Conservation (phyloP, 2,113 vertebrate genomes). For the Mesitornis unicolor region DNA sequence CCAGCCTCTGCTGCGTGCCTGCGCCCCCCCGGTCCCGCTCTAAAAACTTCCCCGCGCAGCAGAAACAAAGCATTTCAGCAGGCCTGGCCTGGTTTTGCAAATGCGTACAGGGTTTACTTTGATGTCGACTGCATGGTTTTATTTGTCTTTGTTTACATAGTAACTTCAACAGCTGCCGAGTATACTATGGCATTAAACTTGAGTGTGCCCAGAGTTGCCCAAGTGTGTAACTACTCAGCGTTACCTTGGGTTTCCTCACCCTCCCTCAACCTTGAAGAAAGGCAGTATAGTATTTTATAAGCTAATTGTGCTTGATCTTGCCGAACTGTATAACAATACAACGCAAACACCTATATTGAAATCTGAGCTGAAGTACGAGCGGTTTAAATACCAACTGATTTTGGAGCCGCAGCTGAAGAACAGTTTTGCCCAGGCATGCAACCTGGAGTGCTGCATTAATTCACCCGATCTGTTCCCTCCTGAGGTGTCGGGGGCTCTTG, state of each 20-base stretch:
- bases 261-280: slow-evolving; percentile 4
- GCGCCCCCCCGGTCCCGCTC: neutral
- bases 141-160: neutral
- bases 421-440: slow-evolving; percentile 1
- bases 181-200: neutral
- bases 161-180: neutral
- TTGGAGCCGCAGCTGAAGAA: neutral
- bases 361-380: neutral
- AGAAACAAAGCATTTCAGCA: neutral
- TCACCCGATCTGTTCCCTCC: slow-evolving; percentile 27
- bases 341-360: slow-evolving; percentile 18
- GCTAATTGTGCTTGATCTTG: slow-evolving; percentile 21
- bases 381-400: neutral
- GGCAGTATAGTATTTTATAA: neutral
- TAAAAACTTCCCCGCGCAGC: neutral
- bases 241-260: neutral
- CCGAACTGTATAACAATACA: slow-evolving; percentile 31
- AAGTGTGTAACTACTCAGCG: neutral
- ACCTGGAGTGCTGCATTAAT: slow-evolving; percentile 12
- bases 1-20: accelerated
- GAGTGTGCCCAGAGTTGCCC: neutral
- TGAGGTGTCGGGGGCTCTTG: slow-evolving; percentile 17
- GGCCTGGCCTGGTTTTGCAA: neutral
- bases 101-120: neutral
- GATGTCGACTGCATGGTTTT: neutral